Evolutionary conservation across 2,113 vertebrate genomes (phyloP), one percentile per base, ranked within the genome.

Genomic region (Strix aluco): DNA sequence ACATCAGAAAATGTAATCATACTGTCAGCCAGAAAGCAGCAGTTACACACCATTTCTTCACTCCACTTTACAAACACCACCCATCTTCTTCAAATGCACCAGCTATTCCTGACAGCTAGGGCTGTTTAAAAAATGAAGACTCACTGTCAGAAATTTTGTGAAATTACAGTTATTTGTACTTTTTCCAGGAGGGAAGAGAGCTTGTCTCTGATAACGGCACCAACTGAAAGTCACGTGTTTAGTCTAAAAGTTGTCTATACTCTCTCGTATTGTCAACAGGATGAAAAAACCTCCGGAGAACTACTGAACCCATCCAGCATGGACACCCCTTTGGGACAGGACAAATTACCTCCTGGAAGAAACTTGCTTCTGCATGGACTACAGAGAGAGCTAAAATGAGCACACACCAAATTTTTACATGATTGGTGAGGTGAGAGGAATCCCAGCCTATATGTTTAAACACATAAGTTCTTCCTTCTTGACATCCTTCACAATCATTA

Each of bases 161-260:
- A 49, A 89, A 94, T 87, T 70, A 87, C 73, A 92, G 92, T 51
- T 74, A 81, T 78, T 55, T 92, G 36, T 73, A 81, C 55, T 88
- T 87, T 81, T 66, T 74, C 67, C 77, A 42, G 90, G 59, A 66
- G 38, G 67, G n/a, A 91, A 62, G 19, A 89, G 19, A 69, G 23
- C 34, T 54, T 32, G 21, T 49, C 42, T 84, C 69, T 86, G 46
- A 46, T 57, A 89, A 66, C 6, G 2, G 63, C 46, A 70, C 62
- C 5, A 38, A 9, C 30, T 52, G 7, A n/a, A 77, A 83, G 9
- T 38, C 52, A 73, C 0, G 5, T 61, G 27, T 69, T 77, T 29
- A 23, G 34, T 23, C 63, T 66, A 19, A 74, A 93, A 74, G 26
- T 67, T 79, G 42, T 27, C 81, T 66, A 5, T 17, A 6, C 27